These are phyloP conservation scores for Styela clava DNA, from an alignment of 23 tunicate species.

Conservation along the genomic window DNA sequence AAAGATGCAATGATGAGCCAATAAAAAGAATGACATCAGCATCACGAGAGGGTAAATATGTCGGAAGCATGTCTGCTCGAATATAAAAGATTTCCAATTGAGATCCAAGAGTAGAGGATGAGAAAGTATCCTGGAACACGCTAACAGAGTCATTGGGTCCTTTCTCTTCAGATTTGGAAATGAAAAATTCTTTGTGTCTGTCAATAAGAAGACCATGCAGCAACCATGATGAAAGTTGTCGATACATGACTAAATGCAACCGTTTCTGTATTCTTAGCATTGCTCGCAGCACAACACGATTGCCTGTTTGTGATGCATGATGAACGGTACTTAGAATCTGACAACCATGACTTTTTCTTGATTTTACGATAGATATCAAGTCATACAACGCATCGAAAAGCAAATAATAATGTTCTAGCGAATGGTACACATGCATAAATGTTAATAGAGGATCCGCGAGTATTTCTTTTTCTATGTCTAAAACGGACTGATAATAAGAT, in stretches of 20 bases:
- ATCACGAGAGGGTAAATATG: conserved; percentile 48
- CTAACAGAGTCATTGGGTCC: not conserved
- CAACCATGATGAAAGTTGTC: conserved; percentile 75
- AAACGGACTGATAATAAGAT: conserved; percentile 36
- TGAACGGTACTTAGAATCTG: conserved; percentile 57
- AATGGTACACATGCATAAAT: conserved; percentile 47
- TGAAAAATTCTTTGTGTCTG: conserved; percentile 70
- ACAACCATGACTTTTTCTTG: conserved; percentile 75
- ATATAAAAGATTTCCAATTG: conserved; percentile 53
- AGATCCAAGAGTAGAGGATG: conserved; percentile 1
- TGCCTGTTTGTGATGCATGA: conserved; percentile 52
- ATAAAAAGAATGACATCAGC: conserved; percentile 79
- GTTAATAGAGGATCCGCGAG: conserved; percentile 55
- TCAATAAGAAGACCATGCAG: conserved; percentile 74
- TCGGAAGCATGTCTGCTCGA: conserved; percentile 40
- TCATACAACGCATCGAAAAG: conserved; percentile 65
- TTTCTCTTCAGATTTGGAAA: conserved; percentile 15
- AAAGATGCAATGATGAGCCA: conserved; percentile 81
- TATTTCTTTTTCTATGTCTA: conserved; percentile 80
- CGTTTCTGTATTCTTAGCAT: conserved; percentile 44
- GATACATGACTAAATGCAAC: conserved; percentile 70
- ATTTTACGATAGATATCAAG: conserved; percentile 42
- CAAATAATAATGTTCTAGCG: conserved; percentile 39
- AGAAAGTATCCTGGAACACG: not conserved
- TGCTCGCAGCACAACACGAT: conserved; percentile 35